Conservation (phyloP, 1,140 invertebrate genomes). For the Drosophila baimaii region DNA sequence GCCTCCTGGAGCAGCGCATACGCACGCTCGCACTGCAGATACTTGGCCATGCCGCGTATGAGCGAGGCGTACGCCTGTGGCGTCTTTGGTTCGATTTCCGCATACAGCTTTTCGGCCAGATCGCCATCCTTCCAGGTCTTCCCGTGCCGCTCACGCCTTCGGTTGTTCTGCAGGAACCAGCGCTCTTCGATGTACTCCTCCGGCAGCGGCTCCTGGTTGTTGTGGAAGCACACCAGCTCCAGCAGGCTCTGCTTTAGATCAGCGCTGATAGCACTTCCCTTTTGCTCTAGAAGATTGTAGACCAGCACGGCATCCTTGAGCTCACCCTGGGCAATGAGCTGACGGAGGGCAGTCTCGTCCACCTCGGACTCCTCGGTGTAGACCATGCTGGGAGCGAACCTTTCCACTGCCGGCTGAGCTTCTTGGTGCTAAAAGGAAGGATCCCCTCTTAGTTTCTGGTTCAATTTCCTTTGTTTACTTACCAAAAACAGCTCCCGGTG, state of each 20-base stretch:
- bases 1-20: conserved; percentile 89
- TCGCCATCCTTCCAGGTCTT: conserved; percentile 91
- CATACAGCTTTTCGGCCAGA: conserved; percentile 89
- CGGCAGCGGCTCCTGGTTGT: conserved; percentile 87
- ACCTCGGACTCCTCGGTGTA: conserved; percentile 89
- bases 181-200: conserved; percentile 91
- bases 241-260: conserved; percentile 89
- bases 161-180: conserved; percentile 87
- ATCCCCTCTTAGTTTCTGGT: background rate
- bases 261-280: conserved; percentile 86
- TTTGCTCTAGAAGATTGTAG: conserved; percentile 89
- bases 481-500: conserved; percentile 89
- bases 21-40: conserved; percentile 87
- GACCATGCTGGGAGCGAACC: conserved; percentile 88
- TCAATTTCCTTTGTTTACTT: background rate
- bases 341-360: conserved; percentile 85
- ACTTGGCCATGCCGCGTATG: conserved; percentile 91
- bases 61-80: conserved; percentile 88
- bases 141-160: conserved; percentile 85
- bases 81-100: conserved; percentile 87
- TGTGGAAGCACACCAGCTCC: conserved; percentile 93
- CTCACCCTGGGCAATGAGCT: conserved; percentile 88
- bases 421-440: conserved; percentile 84
- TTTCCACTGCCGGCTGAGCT: conserved; percentile 87
- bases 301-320: conserved; percentile 89